Evolutionary conservation across 2,797 vertebrate genomes (phyloP).

Genomic region (Premnoplex brunnescens): DNA sequence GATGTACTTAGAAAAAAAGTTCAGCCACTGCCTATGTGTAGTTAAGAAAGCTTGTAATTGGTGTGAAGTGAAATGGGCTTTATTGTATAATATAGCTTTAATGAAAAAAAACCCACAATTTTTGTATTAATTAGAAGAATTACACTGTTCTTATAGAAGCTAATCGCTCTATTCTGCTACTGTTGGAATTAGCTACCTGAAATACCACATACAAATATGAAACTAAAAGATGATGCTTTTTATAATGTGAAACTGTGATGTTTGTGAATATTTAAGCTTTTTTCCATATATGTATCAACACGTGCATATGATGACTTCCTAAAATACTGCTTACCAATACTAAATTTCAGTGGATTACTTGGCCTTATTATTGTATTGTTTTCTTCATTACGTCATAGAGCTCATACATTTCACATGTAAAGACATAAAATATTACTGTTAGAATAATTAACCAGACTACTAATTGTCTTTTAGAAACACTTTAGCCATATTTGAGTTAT

Average conservation of each 20-base stretch:
- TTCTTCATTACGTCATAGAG: not conserved
- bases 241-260: not conserved
- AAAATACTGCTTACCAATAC: not conserved
- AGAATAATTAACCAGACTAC: not conserved
- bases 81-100: not conserved
- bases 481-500: not conserved
- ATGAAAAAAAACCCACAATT: not conserved
- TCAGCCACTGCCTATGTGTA: not conserved
- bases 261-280: not conserved
- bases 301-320: not conserved
- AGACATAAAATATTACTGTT: not conserved
- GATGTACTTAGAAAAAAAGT: not conserved
- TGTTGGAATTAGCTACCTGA: not conserved
- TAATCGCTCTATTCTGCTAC: not conserved
- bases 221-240: not conserved
- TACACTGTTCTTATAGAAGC: not conserved
- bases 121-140: not conserved
- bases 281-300: not conserved
- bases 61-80: not conserved
- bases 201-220: not conserved
- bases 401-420: not conserved
- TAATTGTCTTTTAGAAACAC: not conserved
- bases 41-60: not conserved
- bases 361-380: not conserved
- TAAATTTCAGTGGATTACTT: not conserved